phyloP scores from a whole-genome alignment of 1,140 invertebrate genomes.

The Nasonia vitripennis region DNA sequence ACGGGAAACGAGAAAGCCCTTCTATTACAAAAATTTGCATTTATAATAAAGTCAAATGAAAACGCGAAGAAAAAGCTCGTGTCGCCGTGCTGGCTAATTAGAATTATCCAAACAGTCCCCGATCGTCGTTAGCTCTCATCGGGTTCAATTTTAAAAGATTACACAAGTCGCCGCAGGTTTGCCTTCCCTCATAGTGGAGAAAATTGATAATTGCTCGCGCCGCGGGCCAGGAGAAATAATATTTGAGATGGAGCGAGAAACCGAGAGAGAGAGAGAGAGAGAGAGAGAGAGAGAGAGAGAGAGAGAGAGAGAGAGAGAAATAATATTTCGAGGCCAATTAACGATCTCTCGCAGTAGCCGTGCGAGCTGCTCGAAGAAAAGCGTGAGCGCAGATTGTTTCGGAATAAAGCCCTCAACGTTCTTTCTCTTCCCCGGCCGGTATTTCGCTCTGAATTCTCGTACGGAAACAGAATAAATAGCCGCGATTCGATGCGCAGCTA shows the following conservation, averaged over 20 bases:
- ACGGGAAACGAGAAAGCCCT: too few relatives aligned
- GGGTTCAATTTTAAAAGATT: slow-evolving; percentile 10
- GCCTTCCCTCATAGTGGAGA: background rate
- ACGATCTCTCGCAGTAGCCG: background rate
- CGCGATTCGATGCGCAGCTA: background rate
- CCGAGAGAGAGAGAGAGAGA: background rate
- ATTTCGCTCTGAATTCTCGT: too few relatives aligned
- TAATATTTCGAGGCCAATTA: slow-evolving; percentile 27
- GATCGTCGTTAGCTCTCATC: background rate
- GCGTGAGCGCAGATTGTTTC: too few relatives aligned
- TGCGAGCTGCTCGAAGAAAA: too few relatives aligned
- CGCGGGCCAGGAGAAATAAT: background rate
- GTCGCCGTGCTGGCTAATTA: too few relatives aligned
- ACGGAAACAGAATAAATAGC: too few relatives aligned
- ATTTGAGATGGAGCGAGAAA: background rate
- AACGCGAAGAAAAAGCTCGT: too few relatives aligned
- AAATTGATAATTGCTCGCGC: slow-evolving; percentile 28
- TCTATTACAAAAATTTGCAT: too few relatives aligned
- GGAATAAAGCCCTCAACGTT: background rate
- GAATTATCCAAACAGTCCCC: too few relatives aligned
- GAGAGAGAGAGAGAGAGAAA: background rate
- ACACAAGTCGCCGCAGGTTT: background rate
- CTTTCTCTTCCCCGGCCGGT: background rate
- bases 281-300: background rate
- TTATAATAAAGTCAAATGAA: too few relatives aligned